Conservation (phyloP, 1,140 invertebrate genomes). For the Diachasmimorpha longicaudata region DNA sequence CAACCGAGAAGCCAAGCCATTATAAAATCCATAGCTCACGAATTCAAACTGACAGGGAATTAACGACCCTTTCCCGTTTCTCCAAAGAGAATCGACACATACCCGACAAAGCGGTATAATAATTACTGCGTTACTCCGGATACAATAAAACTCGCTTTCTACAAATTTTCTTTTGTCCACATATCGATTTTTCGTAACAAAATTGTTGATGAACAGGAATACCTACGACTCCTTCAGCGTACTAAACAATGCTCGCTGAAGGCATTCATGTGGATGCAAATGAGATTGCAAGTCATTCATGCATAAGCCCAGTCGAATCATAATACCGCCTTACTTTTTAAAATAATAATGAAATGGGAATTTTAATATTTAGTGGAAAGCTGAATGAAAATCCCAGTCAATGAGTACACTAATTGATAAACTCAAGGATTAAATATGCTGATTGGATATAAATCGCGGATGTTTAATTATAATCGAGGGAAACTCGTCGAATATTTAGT, state of each 20-base stretch:
- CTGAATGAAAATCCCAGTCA: neutral
- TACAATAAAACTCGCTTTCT: neutral
- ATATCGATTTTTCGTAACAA: too few relatives aligned
- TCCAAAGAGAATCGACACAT: neutral
- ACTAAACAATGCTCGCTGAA: too few relatives aligned
- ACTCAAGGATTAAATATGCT: neutral
- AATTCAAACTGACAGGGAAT: neutral
- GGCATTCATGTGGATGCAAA: neutral
- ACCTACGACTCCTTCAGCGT: too few relatives aligned
- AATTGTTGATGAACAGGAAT: too few relatives aligned
- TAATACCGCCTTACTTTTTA: neutral
- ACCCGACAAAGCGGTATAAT: neutral
- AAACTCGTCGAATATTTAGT: neutral
- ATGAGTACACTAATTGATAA: neutral
- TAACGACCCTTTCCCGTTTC: neutral
- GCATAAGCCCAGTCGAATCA: neutral
- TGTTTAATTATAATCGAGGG: neutral
- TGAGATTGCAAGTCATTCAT: neutral
- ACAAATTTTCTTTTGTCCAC: too few relatives aligned
- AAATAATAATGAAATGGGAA: neutral
- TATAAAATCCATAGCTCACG: neutral
- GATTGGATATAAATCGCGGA: neutral
- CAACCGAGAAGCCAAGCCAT: neutral
- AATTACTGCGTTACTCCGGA: neutral
- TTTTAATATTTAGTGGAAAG: neutral